A percentile compares a stretch with the other conserved stretches of the same genome.
Evolutionary conservation across 1,140 invertebrate species (phyloP).

Genomic region (Ephestia elutella): DNA sequence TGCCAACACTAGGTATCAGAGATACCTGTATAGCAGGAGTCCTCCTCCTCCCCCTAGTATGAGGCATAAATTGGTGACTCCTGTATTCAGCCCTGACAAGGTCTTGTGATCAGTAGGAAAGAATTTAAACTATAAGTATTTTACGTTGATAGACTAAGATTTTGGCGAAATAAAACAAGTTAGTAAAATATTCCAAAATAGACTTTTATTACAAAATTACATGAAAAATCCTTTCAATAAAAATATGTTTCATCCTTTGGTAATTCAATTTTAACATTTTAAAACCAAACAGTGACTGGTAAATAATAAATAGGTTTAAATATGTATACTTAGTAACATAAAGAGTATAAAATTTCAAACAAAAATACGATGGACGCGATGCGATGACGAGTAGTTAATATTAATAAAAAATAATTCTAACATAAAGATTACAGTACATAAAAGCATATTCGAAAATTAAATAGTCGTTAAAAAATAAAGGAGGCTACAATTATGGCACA

Average conservation of each 20-base stretch:
- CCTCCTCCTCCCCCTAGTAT: too few species aligned
- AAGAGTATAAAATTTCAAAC: conserved; percentile 34
- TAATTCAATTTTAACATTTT: conserved; percentile 42
- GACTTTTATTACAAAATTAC: conserved; percentile 62
- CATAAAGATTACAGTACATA: conserved; percentile 54
- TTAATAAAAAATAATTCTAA: conserved; percentile 45
- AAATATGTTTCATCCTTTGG: conserved; percentile 57
- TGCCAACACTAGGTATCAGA: too few species aligned
- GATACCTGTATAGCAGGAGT: too few species aligned
- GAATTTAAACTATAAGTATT: too few species aligned
- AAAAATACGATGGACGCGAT: conserved; percentile 43
- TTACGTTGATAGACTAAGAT: too few species aligned
- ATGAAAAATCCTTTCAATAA: conserved; percentile 41
- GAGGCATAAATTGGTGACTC: too few species aligned
- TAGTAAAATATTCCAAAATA: conserved; percentile 43
- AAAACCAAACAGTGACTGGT: conserved; percentile 27
- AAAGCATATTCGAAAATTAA: conserved; percentile 61
- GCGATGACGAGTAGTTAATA: conserved; percentile 33
- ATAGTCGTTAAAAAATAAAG: conserved; percentile 47
- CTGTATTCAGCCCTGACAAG: too few species aligned
- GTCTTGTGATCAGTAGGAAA: too few species aligned
- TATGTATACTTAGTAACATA: conserved; percentile 19
- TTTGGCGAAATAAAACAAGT: conserved; percentile 12
- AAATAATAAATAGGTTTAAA: conserved; percentile 30
- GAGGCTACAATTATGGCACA: conserved; percentile 66